phyloP scores from a whole-genome alignment of 2,113 vertebrate genomes.

The Neodon shergylaensis region DNA sequence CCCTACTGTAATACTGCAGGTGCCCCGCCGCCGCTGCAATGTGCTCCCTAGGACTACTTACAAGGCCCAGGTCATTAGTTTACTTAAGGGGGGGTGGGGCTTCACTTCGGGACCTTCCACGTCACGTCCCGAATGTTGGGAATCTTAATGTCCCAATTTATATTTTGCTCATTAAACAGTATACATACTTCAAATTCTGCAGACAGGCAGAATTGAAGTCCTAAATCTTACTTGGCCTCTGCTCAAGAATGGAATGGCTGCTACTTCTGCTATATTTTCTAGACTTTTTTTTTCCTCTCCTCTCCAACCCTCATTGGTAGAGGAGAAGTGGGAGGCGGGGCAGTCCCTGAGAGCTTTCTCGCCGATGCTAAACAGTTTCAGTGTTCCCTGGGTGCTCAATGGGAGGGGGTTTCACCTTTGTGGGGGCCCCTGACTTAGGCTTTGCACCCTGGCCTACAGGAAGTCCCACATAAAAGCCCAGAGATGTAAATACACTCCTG shows the following conservation, averaged over 20 bases:
- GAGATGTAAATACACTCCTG: conserved; percentile 57
- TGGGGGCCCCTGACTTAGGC: background rate
- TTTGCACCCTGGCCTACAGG: conserved; percentile 51
- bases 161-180: background rate
- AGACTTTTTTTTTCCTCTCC: background rate
- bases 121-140: no score
- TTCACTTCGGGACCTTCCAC: background rate
- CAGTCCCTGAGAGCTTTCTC: background rate
- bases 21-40: background rate
- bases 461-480: conserved; percentile 69
- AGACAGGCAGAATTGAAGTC: background rate
- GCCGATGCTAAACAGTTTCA: background rate
- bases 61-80: conserved; percentile 40
- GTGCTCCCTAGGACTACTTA: conserved; percentile 15
- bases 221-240: background rate
- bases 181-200: background rate
- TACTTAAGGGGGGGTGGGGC: background rate
- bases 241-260: background rate
- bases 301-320: background rate
- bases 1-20: background rate
- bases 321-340: background rate
- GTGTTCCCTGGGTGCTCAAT: conserved; percentile 3
- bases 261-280: background rate
- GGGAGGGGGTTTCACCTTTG: conserved; percentile 29
- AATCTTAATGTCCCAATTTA: background rate